These are phyloP conservation scores for Psittacus erithacus DNA, from an alignment of 2,113 vertebrate species.

Conservation along the genomic window DNA sequence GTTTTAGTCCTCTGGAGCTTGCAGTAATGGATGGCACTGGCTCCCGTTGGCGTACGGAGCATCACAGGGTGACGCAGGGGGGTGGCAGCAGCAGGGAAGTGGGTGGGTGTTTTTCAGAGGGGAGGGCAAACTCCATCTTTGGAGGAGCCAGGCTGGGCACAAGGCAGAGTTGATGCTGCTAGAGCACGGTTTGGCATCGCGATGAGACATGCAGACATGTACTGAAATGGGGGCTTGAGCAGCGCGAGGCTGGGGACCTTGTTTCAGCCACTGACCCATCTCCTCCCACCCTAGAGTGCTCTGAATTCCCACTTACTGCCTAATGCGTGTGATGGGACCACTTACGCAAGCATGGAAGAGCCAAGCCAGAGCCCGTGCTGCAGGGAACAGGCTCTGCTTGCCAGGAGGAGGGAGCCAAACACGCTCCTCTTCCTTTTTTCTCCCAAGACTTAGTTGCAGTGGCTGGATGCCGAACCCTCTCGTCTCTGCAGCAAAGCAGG, in stretches of 20 bases:
- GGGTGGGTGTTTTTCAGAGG: background rate
- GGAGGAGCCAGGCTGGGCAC: background rate
- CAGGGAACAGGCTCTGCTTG: background rate
- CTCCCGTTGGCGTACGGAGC: fast-evolving
- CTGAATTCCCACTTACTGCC: background rate
- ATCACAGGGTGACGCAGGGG: fast-evolving
- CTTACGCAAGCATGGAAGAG: fast-evolving
- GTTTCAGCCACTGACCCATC: background rate
- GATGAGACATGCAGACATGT: background rate
- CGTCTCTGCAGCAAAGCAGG: background rate
- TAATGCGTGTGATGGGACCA: background rate
- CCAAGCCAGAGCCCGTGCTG: background rate
- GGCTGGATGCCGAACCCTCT: background rate
- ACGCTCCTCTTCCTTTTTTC: background rate
- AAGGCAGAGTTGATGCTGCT: background rate
- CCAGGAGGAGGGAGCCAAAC: conserved; percentile 43
- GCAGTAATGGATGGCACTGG: background rate
- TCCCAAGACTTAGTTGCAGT: background rate
- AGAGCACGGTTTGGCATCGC: fast-evolving
- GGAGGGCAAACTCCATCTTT: background rate
- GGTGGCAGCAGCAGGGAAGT: background rate
- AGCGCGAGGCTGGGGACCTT: background rate
- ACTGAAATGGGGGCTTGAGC: background rate
- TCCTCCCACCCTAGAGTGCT: fast-evolving
- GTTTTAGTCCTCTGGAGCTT: background rate